A percentile compares a stretch with the other conserved stretches of the same genome.
Conservation (phyloP, 2,888 invertebrate genomes). For the Drosophila anomelani region DNA sequence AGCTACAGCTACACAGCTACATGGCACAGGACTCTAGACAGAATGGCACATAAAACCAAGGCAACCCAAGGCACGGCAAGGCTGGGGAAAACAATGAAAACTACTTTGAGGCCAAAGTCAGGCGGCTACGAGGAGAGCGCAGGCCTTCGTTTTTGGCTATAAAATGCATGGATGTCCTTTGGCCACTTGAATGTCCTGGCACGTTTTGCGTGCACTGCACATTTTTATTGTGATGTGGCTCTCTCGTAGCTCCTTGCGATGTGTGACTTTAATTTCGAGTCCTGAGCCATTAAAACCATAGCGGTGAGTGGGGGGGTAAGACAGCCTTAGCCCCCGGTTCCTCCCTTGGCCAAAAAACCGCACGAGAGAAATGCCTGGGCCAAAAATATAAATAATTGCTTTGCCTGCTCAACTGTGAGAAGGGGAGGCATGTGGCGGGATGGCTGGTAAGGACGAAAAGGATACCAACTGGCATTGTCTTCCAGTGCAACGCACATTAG, state of each 20-base stretch:
- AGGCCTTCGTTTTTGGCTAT: slow-evolving; percentile 50
- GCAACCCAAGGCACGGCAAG: slow-evolving; percentile 23
- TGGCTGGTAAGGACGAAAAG: slow-evolving; percentile 17
- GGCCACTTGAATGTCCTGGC: slow-evolving; percentile 46
- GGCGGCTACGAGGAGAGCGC: background rate
- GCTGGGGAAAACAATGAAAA: slow-evolving; percentile 72
- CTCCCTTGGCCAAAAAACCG: slow-evolving; percentile 12
- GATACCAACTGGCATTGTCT: slow-evolving; percentile 63
- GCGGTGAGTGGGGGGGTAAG: slow-evolving; percentile 2
- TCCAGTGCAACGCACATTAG: slow-evolving; percentile 74
- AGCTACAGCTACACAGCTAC: slow-evolving; percentile 2
- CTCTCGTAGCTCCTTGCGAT: slow-evolving; percentile 26
- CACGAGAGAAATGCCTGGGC: slow-evolving; percentile 34
- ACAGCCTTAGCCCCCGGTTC: background rate
- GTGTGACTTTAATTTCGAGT: slow-evolving; percentile 58
- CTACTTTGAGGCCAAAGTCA: slow-evolving; percentile 75
- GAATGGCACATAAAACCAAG: slow-evolving; percentile 43
- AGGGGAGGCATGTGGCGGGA: slow-evolving; percentile 47
- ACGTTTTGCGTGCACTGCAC: slow-evolving; percentile 46
- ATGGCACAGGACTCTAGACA: slow-evolving; percentile 9
- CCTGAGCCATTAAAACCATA: slow-evolving; percentile 12
- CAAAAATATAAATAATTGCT: slow-evolving; percentile 81
- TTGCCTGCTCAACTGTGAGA: slow-evolving; percentile 78
- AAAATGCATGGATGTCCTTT: slow-evolving; percentile 65
- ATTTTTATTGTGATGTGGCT: slow-evolving; percentile 43